Evolutionary conservation across 2,797 vertebrate genomes (phyloP).

Genomic region (Oryzias dopingdopingensis): DNA sequence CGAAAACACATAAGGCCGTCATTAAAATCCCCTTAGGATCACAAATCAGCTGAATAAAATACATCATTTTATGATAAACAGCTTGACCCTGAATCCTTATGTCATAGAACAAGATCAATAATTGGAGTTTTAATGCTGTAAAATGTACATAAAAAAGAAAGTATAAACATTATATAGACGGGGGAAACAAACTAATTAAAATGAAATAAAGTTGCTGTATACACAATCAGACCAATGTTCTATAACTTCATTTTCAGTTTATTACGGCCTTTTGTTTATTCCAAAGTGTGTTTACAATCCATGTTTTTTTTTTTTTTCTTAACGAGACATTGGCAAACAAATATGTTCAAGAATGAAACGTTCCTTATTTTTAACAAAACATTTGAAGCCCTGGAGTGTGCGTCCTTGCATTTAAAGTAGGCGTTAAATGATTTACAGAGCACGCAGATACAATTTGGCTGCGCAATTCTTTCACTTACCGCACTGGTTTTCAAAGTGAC

Average conservation of each 20-base stretch:
- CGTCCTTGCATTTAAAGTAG: background rate
- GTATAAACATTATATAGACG: conserved; percentile 10
- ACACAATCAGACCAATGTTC: too few species aligned
- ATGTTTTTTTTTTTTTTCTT: too few species aligned
- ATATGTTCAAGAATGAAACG: background rate
- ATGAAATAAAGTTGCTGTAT: conserved; percentile 24
- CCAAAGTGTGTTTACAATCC: too few species aligned
- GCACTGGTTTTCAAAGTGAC: conserved; percentile 14
- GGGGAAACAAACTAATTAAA: conserved; percentile 44
- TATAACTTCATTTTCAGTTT: background rate
- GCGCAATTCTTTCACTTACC: background rate
- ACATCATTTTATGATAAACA: conserved; percentile 81
- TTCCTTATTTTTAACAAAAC: conserved; percentile 5
- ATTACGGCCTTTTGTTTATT: conserved; percentile 47
- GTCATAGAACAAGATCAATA: conserved; percentile 87
- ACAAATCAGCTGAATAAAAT: conserved; percentile 74
- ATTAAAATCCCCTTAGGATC: conserved; percentile 36
- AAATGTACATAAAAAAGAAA: conserved; percentile 61
- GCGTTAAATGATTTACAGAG: conserved; percentile 5
- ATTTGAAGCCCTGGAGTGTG: background rate
- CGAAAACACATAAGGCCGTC: background rate
- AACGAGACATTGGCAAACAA: too few species aligned
- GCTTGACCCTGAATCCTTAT: conserved; percentile 87
- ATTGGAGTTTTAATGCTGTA: conserved; percentile 93
- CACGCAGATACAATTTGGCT: background rate